Evolutionary conservation across 2,113 vertebrate genomes (phyloP), one percentile per base, ranked within the genome.

Genomic region (Gopherus flavomarginatus): DNA sequence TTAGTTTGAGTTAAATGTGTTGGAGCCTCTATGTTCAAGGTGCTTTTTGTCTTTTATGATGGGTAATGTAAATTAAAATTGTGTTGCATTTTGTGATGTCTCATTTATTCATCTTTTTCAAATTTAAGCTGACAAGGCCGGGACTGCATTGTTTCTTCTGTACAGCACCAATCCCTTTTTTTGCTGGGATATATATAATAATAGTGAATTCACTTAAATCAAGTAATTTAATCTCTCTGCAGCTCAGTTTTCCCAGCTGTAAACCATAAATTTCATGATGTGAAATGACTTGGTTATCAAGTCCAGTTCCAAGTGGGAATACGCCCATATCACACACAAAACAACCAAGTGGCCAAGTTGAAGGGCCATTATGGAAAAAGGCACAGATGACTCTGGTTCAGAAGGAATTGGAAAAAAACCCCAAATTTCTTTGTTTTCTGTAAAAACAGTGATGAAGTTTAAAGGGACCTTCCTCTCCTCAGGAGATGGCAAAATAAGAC

Each of bases 1-100:
- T 24, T 82, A 87, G 53, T 88, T 84, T 89, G 89, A 90, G 89
- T 35, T 79, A 83, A 95, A 95, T 97, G 96, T 88, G 85, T 83
- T 90, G 87, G 79, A 93, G 53, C 50, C 83, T 86, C 56, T 22
- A 11, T 8, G 31, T 62, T 87, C 53, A 11, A 12, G 75, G 42
- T 35, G 26, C 24, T 83, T 94, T 35, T 84, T 65, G 8, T 52
- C 69, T 84, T 53, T 50, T 3, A 19, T 38, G 38, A 53, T 85
- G 92, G 72, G 24, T 44, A 42, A 24, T 44, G 12, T 9, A 0
- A 29, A 35, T 93, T 92, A 44, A 49, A 75, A 6, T 86, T 79
- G 38, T 75, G 90, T 85, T 78, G 62, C 17, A 11, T 53, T 89
- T 85, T 17, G 29, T 57, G 72, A 19, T 19, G 21, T 27, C 89